Percentiles rank a stretch among this genome's conserved stretches.
Conservation (phyloP, 2,113 vertebrate species). For the Lonchura striata region DNA sequence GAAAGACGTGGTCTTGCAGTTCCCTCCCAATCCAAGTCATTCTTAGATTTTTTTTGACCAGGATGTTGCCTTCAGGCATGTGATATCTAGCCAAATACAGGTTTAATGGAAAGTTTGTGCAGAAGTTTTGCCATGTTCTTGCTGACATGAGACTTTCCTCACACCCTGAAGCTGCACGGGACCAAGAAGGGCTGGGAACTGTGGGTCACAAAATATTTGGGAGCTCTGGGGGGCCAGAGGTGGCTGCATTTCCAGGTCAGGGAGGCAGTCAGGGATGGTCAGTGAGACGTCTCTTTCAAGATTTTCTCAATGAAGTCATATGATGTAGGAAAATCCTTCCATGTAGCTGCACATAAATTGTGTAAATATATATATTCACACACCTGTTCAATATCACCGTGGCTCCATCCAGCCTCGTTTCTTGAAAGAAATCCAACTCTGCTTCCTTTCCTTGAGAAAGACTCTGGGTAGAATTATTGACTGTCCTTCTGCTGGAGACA, state of each 20-base stretch:
- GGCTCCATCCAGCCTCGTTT: not conserved
- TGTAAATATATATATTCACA: not conserved
- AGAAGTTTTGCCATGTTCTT: not conserved
- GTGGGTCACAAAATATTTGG: not conserved
- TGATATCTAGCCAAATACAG: not conserved
- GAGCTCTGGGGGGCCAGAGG: not conserved
- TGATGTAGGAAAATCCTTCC: not conserved
- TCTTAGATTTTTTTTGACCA: not conserved
- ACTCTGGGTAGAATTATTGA: not conserved
- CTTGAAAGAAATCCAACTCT: not conserved
- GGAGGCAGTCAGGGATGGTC: not conserved
- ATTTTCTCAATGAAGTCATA: not conserved
- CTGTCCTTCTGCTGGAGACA: not conserved
- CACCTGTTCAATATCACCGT: not conserved
- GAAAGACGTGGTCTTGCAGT: not conserved
- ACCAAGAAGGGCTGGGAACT: not conserved
- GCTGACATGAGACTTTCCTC: rapidly evolving
- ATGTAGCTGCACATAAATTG: rapidly evolving
- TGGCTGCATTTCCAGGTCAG: not conserved
- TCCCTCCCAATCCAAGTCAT: not conserved
- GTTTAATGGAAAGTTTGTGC: not conserved
- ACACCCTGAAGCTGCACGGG: rapidly evolving
- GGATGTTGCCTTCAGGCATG: not conserved
- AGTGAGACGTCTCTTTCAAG: not conserved
- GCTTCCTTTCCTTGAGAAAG: not conserved